Conservation (phyloP, 2,888 invertebrate genomes). For the Lagria hirta region DNA sequence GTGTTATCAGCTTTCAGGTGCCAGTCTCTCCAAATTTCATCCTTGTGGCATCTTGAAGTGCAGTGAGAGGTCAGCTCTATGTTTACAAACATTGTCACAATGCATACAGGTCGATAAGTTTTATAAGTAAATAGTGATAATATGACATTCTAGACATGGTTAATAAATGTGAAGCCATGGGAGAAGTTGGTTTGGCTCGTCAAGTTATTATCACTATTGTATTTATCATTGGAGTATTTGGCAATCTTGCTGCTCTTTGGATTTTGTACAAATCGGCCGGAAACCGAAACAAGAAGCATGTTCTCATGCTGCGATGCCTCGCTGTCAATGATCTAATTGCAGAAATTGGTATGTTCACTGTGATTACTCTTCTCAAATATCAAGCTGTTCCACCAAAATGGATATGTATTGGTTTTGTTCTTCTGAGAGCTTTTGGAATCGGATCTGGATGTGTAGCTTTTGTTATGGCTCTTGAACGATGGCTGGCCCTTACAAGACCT, state of each 20-base stretch:
- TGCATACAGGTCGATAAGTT: constrained; percentile 24
- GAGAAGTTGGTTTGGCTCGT: constrained; percentile 9
- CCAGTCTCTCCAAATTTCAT: constrained; percentile 10
- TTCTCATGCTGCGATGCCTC: constrained; percentile 75
- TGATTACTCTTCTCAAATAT: constrained; percentile 62
- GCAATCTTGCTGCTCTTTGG: constrained; percentile 75
- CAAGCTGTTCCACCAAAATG: constrained; percentile 54
- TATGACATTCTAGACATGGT: constrained; percentile 22
- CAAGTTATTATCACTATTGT: constrained; percentile 57
- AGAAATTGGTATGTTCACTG: constrained; percentile 73
- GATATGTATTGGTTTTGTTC: constrained; percentile 68
- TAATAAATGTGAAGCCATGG: constrained; percentile 24
- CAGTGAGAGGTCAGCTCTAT: constrained; percentile 25
- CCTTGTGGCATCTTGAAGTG: constrained; percentile 5
- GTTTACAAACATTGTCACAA: constrained; percentile 24
- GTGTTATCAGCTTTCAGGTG: constrained; percentile 5
- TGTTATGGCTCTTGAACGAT: constrained; percentile 86
- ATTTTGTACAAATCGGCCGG: constrained; percentile 71
- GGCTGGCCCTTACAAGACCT: constrained; percentile 82
- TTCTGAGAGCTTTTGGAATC: constrained; percentile 80
- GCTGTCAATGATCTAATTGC: constrained; percentile 80
- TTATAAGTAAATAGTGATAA: constrained; percentile 26
- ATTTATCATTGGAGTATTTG: constrained; percentile 69
- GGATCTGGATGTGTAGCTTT: constrained; percentile 87
- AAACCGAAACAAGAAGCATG: constrained; percentile 77